Evolutionary conservation across 2,888 invertebrate genomes (phyloP), one percentile per base, ranked within the genome.

Genomic region (Pogonocherus hispidulus): DNA sequence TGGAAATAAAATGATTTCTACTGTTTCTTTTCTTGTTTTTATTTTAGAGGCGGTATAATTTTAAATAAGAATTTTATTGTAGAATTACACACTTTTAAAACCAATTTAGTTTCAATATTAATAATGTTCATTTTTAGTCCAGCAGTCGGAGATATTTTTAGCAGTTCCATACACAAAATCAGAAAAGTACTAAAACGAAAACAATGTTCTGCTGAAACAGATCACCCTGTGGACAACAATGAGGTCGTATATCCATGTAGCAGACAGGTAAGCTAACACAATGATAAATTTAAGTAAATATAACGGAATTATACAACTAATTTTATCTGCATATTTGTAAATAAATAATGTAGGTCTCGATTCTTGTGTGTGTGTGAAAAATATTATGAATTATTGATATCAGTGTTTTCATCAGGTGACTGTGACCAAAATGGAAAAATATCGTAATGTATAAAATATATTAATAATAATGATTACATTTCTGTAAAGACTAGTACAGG

Each of bases 201-300:
- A 47, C 47, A 20, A 2, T 9, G 22, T 16, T 5, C 41, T 4
- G 16, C n/a, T n/a, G 41, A 41, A 41, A 1, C 41, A 18, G 19
- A 18, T n/a, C 47, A n/a, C 47, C 47, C 19, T 47, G 47, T 22
- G 18, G 20, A 55, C n/a, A 11, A 55, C 1, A 16, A 32, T 9
- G 19, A 55, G 3, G 2, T 3, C n/a, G 37, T 37, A 20, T 20
- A 14, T 35, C 19, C 41, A 11, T 55, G 55, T n/a, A 1, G 27
- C 14, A 18, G 41, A 18, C 55, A 55, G 37, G 55, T 55, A 55
- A 37, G 20, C n/a, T 2, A 11, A 35, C 35, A 51, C 16, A 23
- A 19, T 18, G 1, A 20, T 37, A 20, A 55, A 35, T 35, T 37
- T 19, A 35, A n/a, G 11, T n/a, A 55, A 55, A 52, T 27, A 22